Percentiles rank a stretch among this genome's conserved stretches.
phyloP scores from a whole-genome alignment of 2,113 vertebrate species.

The Antigone vipio region DNA sequence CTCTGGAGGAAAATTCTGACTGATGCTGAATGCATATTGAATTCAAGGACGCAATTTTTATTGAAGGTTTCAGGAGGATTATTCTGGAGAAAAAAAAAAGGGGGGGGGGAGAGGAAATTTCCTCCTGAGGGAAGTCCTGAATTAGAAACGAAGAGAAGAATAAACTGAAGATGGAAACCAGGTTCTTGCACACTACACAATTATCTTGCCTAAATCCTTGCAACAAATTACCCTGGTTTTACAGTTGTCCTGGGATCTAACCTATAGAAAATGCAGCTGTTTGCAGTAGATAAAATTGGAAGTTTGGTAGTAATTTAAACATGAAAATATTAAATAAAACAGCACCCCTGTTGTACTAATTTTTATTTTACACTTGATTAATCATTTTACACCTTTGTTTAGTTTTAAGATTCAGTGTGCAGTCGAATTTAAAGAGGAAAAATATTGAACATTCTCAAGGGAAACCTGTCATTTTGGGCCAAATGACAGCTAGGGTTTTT shows the following conservation, averaged over 20 bases:
- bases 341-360: rapidly evolving
- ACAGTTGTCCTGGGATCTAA: background rate
- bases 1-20: background rate
- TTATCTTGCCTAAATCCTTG: background rate
- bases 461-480: background rate
- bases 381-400: background rate
- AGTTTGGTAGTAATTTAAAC: background rate
- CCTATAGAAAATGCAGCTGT: background rate
- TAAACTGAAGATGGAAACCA: background rate
- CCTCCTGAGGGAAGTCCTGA: background rate
- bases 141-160: background rate
- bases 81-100: background rate
- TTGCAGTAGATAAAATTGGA: background rate
- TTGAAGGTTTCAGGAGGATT: background rate
- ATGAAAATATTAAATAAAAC: background rate
- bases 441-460: background rate
- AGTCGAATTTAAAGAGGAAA: background rate
- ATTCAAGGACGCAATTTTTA: background rate
- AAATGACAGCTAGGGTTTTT: background rate
- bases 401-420: background rate
- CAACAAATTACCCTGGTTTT: background rate
- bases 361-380: background rate
- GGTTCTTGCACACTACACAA: background rate
- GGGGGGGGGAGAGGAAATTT: background rate
- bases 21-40: background rate